These are phyloP conservation scores for Balearica regulorum DNA, from an alignment of 2,797 vertebrate genomes.

Conservation along the genomic window DNA sequence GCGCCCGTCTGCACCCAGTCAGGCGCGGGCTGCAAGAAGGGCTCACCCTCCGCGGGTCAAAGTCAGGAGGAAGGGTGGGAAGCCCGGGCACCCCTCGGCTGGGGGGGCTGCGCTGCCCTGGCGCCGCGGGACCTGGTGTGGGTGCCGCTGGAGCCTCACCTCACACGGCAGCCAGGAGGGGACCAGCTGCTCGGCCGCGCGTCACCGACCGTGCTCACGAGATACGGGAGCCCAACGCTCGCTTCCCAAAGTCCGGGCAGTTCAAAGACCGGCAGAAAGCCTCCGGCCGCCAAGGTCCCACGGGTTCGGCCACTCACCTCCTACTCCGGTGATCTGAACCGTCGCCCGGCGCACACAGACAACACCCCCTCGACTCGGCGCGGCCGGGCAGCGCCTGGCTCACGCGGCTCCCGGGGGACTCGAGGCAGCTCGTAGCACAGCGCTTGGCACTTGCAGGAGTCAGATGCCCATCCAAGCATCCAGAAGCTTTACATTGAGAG, in stretches of 20 bases:
- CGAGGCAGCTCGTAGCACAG: background rate
- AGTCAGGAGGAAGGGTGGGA: background rate
- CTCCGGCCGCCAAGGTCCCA: background rate
- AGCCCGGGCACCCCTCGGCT: fast-evolving
- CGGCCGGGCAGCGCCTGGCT: background rate
- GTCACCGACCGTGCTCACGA: fast-evolving
- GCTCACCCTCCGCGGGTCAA: fast-evolving
- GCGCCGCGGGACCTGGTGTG: fast-evolving
- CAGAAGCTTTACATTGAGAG: background rate
- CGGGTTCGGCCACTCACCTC: background rate
- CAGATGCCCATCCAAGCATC: background rate
- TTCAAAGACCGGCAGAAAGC: background rate
- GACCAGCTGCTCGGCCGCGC: fast-evolving
- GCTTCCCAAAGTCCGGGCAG: background rate
- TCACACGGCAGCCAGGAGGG: fast-evolving
- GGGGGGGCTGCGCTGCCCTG: background rate
- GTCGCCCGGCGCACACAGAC: fast-evolving
- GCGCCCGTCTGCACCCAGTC: fast-evolving
- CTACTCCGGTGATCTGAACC: fast-evolving
- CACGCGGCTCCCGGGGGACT: fast-evolving
- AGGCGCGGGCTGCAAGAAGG: background rate
- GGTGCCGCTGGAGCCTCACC: fast-evolving
- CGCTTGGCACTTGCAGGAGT: background rate
- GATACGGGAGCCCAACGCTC: background rate
- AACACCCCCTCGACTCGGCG: fast-evolving